Evolutionary conservation across 35 echinoderm and acorn worm species (phyloP).

Genomic region (Amphiura filiformis): DNA sequence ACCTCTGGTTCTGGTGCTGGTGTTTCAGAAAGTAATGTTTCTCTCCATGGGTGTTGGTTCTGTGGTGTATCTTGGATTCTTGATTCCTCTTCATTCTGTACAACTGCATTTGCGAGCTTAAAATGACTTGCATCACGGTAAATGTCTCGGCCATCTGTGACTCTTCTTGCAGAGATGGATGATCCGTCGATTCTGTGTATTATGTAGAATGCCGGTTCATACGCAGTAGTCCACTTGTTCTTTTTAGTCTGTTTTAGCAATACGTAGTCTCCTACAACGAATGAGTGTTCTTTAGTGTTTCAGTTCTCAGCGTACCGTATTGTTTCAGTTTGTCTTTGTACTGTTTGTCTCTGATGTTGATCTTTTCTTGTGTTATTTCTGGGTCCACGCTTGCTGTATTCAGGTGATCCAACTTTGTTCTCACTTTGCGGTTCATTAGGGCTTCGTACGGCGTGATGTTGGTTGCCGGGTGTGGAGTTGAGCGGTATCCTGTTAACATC

Average conservation of each 20-base stretch:
- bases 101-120: constrained; percentile 38
- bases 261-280: constrained; percentile 52
- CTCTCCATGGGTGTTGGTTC: too few species aligned
- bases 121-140: constrained; percentile 47
- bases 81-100: constrained; percentile 21
- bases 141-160: constrained; percentile 50
- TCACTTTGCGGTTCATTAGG: constrained; percentile 38
- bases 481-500: constrained; percentile 62
- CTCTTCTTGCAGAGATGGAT: constrained; percentile 60
- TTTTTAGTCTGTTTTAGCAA: constrained; percentile 44
- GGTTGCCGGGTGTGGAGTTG: constrained; percentile 54
- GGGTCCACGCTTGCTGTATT: neutral
- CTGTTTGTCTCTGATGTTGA: constrained; percentile 34
- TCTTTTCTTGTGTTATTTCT: constrained; percentile 1
- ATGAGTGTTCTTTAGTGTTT: constrained; percentile 50
- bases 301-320: constrained; percentile 42
- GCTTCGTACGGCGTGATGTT: constrained; percentile 50
- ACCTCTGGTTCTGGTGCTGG: neutral
- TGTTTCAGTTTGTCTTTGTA: constrained; percentile 49
- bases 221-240: constrained; percentile 63
- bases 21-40: constrained; percentile 22
- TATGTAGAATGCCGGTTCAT: constrained; percentile 70
- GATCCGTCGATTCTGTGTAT: constrained; percentile 53
- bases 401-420: constrained; percentile 47
- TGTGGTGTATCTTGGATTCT: neutral